These are phyloP conservation scores for Pomatostomus ruficeps DNA, from an alignment of 2,113 vertebrate genomes.

Conservation along the genomic window DNA sequence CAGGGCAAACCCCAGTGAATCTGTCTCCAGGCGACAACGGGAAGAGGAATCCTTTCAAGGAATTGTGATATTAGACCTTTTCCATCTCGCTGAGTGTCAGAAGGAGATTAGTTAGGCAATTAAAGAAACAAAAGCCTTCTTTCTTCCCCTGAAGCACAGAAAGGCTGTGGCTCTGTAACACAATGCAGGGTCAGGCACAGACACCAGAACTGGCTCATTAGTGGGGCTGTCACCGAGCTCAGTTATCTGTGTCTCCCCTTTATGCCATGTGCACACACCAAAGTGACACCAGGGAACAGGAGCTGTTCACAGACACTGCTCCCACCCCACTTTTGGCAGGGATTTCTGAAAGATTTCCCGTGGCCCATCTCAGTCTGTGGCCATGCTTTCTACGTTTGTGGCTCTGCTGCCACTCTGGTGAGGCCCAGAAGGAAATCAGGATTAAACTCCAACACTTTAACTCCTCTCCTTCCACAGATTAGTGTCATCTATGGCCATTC, in stretches of 20 bases:
- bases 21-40: neutral
- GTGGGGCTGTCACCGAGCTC: neutral
- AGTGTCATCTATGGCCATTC: neutral
- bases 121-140: slow-evolving; percentile 36
- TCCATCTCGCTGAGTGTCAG: slow-evolving; percentile 21
- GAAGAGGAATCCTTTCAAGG: slow-evolving; percentile 24
- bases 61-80: slow-evolving; percentile 34
- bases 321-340: neutral
- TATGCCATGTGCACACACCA: neutral
- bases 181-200: neutral
- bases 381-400: neutral
- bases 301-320: neutral
- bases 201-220: slow-evolving; percentile 34
- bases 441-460: neutral
- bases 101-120: slow-evolving; percentile 48
- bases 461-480: neutral
- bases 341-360: neutral
- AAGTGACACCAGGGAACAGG: neutral
- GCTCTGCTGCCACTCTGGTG: neutral
- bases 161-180: neutral
- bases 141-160: slow-evolving; percentile 1
- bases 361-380: neutral
- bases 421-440: neutral
- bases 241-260: neutral
- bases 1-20: neutral